Evolutionary conservation across 1,140 invertebrate genomes (phyloP).

Genomic region (Drosophila murphyi): DNA sequence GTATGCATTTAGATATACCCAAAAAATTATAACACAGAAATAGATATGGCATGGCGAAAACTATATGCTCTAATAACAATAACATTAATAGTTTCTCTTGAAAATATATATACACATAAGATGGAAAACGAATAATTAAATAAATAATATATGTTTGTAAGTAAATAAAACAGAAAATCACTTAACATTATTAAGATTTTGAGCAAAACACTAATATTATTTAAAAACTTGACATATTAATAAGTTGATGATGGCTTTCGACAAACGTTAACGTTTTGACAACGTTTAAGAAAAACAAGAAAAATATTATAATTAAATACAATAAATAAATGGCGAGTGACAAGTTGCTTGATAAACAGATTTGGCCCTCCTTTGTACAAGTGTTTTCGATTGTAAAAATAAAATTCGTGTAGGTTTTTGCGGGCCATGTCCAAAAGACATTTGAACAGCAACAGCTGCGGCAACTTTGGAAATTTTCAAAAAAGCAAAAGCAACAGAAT

Average conservation of each 20-base stretch:
- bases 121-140: background rate
- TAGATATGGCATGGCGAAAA: background rate
- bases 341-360: slow-evolving; percentile 1
- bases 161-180: too few species aligned
- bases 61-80: background rate
- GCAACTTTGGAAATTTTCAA: slow-evolving; percentile 68
- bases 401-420: slow-evolving; percentile 72
- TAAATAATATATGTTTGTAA: background rate
- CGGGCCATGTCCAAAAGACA: slow-evolving; percentile 46
- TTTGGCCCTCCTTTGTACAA: background rate
- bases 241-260: background rate
- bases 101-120: background rate
- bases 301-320: background rate
- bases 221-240: background rate
- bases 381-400: slow-evolving; percentile 50
- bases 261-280: background rate
- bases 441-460: slow-evolving; percentile 71
- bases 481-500: slow-evolving; percentile 30
- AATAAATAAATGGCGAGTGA: background rate
- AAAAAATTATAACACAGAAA: background rate
- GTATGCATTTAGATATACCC: slow-evolving; percentile 21
- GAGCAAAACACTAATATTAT: background rate
- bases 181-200: too few species aligned
- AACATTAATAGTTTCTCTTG: background rate
- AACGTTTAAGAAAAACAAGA: background rate